A percentile compares a stretch with the other conserved stretches of the same genome.
phyloP scores from a whole-genome alignment of 1,140 invertebrate species.

The Heliconius hermathena region DNA sequence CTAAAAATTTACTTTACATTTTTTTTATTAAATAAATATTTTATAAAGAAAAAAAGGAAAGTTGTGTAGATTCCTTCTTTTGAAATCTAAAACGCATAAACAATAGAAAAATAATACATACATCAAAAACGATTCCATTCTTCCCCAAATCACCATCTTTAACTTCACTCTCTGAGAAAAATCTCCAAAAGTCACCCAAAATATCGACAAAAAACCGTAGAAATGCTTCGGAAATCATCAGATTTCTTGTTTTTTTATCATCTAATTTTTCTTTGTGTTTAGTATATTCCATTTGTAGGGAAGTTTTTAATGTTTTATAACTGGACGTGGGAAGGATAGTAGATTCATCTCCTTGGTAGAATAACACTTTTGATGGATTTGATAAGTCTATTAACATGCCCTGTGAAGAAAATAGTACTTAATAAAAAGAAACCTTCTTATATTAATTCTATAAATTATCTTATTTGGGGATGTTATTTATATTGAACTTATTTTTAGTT shows the following conservation, averaged over 20 bases:
- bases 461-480: too few relatives aligned
- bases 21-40: background rate
- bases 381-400: conserved; percentile 75
- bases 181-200: conserved; percentile 84
- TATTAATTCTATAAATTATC: too few relatives aligned
- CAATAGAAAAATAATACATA: conserved; percentile 51
- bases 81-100: background rate
- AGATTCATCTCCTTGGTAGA: conserved; percentile 85
- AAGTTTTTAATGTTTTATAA: conserved; percentile 84
- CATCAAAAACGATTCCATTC: conserved; percentile 69
- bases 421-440: too few relatives aligned
- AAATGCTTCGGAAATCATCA: conserved; percentile 87
- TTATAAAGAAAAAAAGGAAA: too few relatives aligned
- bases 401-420: conserved; percentile 46
- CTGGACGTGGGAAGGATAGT: conserved; percentile 85
- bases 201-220: conserved; percentile 87
- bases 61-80: too few relatives aligned
- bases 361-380: conserved; percentile 61
- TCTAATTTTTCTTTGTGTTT: conserved; percentile 66
- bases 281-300: conserved; percentile 83
- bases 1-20: background rate
- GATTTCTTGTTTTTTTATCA: conserved; percentile 81
- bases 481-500: too few relatives aligned
- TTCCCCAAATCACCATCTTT: conserved; percentile 63
- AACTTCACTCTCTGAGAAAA: conserved; percentile 58